Conservation (phyloP, 2,797 vertebrate species). For the Orestias chungarensis region DNA sequence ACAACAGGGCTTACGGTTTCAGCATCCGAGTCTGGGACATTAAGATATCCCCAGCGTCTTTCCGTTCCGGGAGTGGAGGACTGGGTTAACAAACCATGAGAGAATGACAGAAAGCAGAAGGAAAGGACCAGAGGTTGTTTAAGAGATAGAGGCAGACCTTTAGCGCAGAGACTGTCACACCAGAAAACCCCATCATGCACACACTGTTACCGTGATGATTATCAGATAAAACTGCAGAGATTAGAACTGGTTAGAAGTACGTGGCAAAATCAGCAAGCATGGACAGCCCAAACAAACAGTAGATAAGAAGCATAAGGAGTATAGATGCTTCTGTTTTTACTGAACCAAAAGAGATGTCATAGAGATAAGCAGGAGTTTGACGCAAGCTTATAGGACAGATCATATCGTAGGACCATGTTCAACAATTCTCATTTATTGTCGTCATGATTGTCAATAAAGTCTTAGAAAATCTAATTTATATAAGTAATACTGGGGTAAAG, state of each 20-base stretch:
- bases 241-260: slow-evolving; percentile 58
- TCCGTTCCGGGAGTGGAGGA: slow-evolving; percentile 86
- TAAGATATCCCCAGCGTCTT: slow-evolving; percentile 92
- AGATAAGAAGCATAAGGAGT: slow-evolving; percentile 8
- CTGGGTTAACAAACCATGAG: slow-evolving; percentile 66
- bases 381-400: not conserved
- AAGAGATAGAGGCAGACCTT: slow-evolving; percentile 49
- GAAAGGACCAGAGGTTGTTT: slow-evolving; percentile 48
- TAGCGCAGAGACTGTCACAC: slow-evolving; percentile 8
- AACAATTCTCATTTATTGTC: not conserved
- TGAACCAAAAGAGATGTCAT: not conserved
- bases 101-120: slow-evolving; percentile 10
- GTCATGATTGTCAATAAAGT: not conserved
- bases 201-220: slow-evolving; percentile 74
- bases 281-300: slow-evolving; percentile 9
- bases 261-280: slow-evolving; percentile 37
- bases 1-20: slow-evolving; percentile 92
- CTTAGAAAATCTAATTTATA: not conserved
- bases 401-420: no score
- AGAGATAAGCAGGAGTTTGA: not conserved
- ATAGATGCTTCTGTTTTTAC: not conserved
- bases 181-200: slow-evolving; percentile 59
- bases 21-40: slow-evolving; percentile 93
- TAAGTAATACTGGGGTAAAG: not conserved
- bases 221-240: slow-evolving; percentile 62